Evolutionary conservation across 2,888 invertebrate species (phyloP).

Genomic region (Synanthedon vespiformis): DNA sequence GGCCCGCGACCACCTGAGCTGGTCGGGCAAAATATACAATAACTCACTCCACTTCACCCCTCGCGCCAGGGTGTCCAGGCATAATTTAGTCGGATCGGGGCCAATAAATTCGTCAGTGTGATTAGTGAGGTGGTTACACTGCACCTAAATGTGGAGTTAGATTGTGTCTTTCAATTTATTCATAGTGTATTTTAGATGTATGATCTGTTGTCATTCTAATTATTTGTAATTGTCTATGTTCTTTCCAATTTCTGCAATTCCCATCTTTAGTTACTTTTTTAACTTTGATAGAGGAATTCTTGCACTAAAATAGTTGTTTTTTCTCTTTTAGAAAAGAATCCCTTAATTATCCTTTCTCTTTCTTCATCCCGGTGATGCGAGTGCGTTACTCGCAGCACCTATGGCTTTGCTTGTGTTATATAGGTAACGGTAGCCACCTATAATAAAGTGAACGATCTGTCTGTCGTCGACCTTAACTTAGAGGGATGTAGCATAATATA

Average conservation of each 20-base stretch:
- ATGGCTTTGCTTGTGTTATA: no score
- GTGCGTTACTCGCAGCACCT: no score
- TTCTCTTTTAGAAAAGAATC: no score
- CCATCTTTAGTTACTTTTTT: no score
- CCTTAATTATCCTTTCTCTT: no score
- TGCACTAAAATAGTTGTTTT: no score
- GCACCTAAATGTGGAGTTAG: not conserved
- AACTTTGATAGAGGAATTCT: not conserved
- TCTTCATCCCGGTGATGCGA: no score
- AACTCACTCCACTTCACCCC: conserved; percentile 34
- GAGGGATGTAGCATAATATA: no score
- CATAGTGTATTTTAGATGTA: not conserved
- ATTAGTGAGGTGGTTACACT: conserved; percentile 25
- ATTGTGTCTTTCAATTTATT: not conserved
- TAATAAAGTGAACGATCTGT: no score
- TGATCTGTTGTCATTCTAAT: no score
- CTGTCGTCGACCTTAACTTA: no score
- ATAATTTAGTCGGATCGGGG: conserved; percentile 48
- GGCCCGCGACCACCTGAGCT: conserved; percentile 45
- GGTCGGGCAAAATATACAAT: conserved; percentile 40
- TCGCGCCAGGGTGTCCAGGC: conserved; percentile 17
- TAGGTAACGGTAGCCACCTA: no score
- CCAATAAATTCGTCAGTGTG: conserved; percentile 65
- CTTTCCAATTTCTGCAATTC: not conserved
- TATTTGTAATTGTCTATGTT: not conserved